Evolutionary conservation across 2,888 invertebrate genomes (phyloP), one percentile per base, ranked within the genome.

Genomic region (Stenichneumon culpator): DNA sequence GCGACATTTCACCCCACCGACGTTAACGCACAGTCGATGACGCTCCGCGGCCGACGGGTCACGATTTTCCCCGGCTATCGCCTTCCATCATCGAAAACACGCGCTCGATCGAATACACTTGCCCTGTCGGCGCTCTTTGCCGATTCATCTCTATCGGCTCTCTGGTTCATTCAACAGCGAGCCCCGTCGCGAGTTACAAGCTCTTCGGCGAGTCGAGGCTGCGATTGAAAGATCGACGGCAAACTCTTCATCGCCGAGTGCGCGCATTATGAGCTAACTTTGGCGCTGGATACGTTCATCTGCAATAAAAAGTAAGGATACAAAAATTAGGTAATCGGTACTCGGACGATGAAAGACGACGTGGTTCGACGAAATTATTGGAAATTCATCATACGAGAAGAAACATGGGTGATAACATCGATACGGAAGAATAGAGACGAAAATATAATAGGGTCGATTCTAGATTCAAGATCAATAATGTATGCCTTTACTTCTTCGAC

Each of bases 41-140:
- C 36, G 44, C 16, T 19, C 54, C 44, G 32, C 47, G 22, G 16
- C 39, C 60, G 32, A 47, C 44, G 60, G 69, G 79, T 85, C 85
- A 85, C 79, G 82, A 82, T 73, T 77, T 77, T 50, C 75, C 11
- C 54, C 85, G 67, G 47, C 54, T 52, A 44, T 82, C 72, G 32
- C 50, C 60, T 25, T 50, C 63, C 28, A 25, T 74, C 36, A n/a
- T 68, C 14, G 16, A 25, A 28, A 65, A 36, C 22, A 65, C 28
- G 25, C 36, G 16, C 44, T 22, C 28, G 44, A 72, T 36, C 28
- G 50, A 77, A 60, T 36, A 57, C 50, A 65, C 25, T 39, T 47
- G 9, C 1, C 16, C 65, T 7, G 47, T 22, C 19, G 28, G 9
- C 14, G 16, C 28, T 14, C 22, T 57, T 36, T 22, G 22, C 44